Evolutionary conservation across 2,888 invertebrate genomes (phyloP).

Genomic region (Brenthis ino): DNA sequence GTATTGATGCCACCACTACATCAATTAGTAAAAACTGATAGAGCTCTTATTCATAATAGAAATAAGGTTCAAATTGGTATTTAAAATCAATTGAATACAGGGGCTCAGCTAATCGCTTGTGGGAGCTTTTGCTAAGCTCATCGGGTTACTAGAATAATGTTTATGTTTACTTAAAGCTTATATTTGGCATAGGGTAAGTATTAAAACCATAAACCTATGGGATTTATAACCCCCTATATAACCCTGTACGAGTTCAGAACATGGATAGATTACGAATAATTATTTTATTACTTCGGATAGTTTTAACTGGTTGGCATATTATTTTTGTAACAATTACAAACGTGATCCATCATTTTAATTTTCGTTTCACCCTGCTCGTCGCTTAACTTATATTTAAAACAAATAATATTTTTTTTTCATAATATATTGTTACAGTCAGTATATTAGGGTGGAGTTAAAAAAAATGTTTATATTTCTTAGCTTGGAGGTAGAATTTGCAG

Average conservation of each 20-base stretch:
- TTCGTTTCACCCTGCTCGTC: too few relatives aligned
- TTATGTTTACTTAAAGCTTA: slow-evolving; percentile 74
- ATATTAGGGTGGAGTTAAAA: too few relatives aligned
- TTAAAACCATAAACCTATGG: slow-evolving; percentile 59
- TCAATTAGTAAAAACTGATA: slow-evolving; percentile 2
- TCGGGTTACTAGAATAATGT: slow-evolving; percentile 81
- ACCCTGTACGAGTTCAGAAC: neutral
- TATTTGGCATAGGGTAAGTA: slow-evolving; percentile 51
- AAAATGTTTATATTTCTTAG: too few relatives aligned
- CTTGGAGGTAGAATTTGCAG: too few relatives aligned
- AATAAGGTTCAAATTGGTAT: slow-evolving; percentile 27
- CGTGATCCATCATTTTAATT: neutral
- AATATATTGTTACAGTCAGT: too few relatives aligned
- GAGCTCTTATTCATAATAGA: neutral
- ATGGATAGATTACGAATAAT: slow-evolving; percentile 17
- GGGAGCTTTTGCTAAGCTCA: slow-evolving; percentile 71
- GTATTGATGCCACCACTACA: neutral
- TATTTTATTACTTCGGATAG: slow-evolving; percentile 4
- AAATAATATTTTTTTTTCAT: too few relatives aligned
- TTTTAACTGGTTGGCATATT: neutral
- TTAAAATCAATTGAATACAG: slow-evolving; percentile 1
- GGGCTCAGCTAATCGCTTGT: slow-evolving; percentile 68
- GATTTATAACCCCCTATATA: slow-evolving; percentile 42
- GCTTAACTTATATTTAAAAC: too few relatives aligned
- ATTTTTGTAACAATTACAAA: neutral